These are phyloP conservation scores for Hypsibius dujardini DNA, from an alignment of 1,140 invertebrate genomes.

Conservation along the genomic window DNA sequence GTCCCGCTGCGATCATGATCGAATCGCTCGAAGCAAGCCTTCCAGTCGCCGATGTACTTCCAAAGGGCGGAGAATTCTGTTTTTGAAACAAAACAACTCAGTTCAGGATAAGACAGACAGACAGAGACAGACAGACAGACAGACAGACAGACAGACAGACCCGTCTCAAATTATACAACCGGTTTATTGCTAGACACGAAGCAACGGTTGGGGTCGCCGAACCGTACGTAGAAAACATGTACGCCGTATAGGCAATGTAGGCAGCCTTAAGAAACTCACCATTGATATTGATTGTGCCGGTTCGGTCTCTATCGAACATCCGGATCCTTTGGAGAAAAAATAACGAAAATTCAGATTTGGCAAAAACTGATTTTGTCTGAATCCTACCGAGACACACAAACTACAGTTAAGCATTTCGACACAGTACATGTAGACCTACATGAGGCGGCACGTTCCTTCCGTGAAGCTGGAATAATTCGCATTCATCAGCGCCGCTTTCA, in stretches of 20 bases:
- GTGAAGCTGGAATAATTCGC: too few species aligned
- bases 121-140: too few species aligned
- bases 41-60: conserved; percentile 9
- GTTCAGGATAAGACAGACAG: background rate
- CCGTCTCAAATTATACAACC: background rate
- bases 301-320: conserved; percentile 1
- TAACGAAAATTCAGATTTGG: too few species aligned
- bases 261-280: background rate
- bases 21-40: conserved; percentile 30
- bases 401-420: too few species aligned
- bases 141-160: background rate
- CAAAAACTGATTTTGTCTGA: background rate
- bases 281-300: conserved; percentile 2
- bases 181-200: too few species aligned
- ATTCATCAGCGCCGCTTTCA: too few species aligned
- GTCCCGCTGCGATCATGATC: conserved; percentile 34
- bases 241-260: too few species aligned
- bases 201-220: too few species aligned
- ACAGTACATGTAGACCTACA: too few species aligned
- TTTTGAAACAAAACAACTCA: background rate
- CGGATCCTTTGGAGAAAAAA: background rate
- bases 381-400: background rate
- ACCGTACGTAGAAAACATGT: too few species aligned
- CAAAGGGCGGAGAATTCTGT: background rate
- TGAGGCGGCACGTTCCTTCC: too few species aligned